phyloP scores from a whole-genome alignment of 2,797 vertebrate species.

The Apodemus agrarius region DNA sequence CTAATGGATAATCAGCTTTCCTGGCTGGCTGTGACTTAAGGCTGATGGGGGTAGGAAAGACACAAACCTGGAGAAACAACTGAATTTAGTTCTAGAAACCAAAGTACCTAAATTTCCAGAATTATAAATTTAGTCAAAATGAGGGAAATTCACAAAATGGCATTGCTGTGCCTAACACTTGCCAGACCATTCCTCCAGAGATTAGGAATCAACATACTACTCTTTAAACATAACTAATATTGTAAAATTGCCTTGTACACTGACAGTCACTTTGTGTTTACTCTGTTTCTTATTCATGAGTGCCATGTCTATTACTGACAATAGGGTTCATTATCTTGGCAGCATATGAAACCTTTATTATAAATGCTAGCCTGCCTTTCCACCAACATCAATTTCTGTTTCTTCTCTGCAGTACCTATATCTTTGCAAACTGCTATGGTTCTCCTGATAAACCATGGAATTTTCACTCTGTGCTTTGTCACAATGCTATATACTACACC shows the following conservation, averaged over 20 bases:
- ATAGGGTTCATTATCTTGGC: not conserved
- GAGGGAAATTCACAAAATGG: not conserved
- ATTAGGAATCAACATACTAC: not conserved
- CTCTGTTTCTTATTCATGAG: not conserved
- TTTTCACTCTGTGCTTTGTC: not conserved
- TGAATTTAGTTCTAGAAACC: not conserved
- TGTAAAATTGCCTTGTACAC: not conserved
- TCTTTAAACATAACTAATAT: not conserved
- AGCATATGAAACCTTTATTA: not conserved
- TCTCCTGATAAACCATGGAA: not conserved
- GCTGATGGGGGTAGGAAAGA: not conserved
- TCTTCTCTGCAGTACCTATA: not conserved
- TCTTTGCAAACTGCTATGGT: not conserved
- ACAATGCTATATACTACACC: not conserved
- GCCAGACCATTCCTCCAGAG: not conserved
- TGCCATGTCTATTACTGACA: not conserved
- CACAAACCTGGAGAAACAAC: not conserved
- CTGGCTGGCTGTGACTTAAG: not conserved
- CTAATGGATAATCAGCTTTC: not conserved
- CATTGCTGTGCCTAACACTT: not conserved
- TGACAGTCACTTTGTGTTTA: not conserved
- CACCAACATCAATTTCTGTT: not conserved
- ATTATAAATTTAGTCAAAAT: not conserved
- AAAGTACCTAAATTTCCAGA: not conserved
- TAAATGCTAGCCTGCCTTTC: not conserved